These are phyloP conservation scores for Chloromyia formosa DNA, from an alignment of 2,888 invertebrate genomes.

Conservation along the genomic window DNA sequence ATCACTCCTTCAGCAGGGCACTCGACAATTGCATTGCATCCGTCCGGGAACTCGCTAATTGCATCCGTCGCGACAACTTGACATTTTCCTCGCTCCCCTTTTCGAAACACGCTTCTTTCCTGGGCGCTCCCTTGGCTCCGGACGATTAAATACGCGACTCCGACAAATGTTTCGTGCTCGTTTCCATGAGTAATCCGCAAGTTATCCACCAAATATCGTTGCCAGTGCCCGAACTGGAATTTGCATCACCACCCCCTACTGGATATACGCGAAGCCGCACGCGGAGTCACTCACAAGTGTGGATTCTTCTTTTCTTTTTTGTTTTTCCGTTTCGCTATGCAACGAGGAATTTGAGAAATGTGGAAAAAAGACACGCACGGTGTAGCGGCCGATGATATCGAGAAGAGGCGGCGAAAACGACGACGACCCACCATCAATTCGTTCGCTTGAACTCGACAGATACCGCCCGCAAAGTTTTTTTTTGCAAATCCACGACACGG, in stretches of 20 bases:
- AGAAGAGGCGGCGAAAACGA: constrained; percentile 7
- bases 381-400: background rate
- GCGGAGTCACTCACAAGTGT: background rate
- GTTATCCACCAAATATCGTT: constrained; percentile 11
- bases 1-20: background rate
- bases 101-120: background rate
- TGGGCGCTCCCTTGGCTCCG: background rate
- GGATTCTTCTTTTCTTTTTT: no score
- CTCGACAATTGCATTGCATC: background rate
- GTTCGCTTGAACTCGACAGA: background rate
- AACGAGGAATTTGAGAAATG: no score
- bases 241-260: background rate
- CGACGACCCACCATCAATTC: constrained; percentile 2
- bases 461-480: constrained; percentile 16
- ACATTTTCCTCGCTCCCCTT: constrained; percentile 20
- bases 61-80: constrained; percentile 22
- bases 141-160: constrained; percentile 28
- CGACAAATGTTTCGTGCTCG: constrained; percentile 28
- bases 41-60: constrained; percentile 24
- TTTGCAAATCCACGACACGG: constrained; percentile 21
- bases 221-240: background rate
- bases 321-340: no score
- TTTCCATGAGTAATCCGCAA: constrained; percentile 39
- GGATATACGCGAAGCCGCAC: background rate
- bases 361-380: no score